Evolutionary conservation across 2,888 invertebrate genomes (phyloP).

Genomic region (Myopa tessellatipennis): DNA sequence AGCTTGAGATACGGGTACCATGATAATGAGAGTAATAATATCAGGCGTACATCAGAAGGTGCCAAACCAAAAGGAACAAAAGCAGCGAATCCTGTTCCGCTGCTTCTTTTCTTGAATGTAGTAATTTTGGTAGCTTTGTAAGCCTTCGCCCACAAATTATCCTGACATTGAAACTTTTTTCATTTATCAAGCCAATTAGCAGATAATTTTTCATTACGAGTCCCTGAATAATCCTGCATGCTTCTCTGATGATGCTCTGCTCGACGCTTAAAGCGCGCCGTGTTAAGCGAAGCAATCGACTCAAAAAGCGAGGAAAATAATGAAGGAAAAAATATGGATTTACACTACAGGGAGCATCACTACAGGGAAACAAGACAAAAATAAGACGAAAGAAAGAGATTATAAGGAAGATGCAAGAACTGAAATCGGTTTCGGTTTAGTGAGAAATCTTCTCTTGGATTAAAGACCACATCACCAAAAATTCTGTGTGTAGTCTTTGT

Average conservation of each 20-base stretch:
- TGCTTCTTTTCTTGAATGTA: background rate
- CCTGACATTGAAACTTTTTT: conserved; percentile 22
- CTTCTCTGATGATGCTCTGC: background rate
- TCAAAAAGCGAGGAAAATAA: background rate
- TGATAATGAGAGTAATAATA: too few relatives aligned
- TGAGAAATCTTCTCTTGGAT: background rate
- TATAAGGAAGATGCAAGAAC: background rate
- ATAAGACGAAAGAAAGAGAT: too few relatives aligned
- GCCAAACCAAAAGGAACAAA: background rate
- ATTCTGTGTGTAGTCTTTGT: background rate
- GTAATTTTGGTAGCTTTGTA: background rate
- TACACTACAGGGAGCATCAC: background rate
- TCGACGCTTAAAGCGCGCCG: background rate
- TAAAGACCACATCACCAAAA: background rate
- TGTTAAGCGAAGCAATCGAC: background rate
- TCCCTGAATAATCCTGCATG: background rate
- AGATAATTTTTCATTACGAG: conserved; percentile 13
- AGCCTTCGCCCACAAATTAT: background rate
- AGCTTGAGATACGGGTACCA: too few relatives aligned
- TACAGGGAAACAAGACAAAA: too few relatives aligned
- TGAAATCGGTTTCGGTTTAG: background rate
- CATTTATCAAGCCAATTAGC: conserved; percentile 8
- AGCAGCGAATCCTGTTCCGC: background rate
- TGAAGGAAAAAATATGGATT: background rate
- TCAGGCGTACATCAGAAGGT: too few relatives aligned